These are phyloP conservation scores for Sarcoramphus papa DNA, from an alignment of 2,797 vertebrate genomes.

Conservation along the genomic window DNA sequence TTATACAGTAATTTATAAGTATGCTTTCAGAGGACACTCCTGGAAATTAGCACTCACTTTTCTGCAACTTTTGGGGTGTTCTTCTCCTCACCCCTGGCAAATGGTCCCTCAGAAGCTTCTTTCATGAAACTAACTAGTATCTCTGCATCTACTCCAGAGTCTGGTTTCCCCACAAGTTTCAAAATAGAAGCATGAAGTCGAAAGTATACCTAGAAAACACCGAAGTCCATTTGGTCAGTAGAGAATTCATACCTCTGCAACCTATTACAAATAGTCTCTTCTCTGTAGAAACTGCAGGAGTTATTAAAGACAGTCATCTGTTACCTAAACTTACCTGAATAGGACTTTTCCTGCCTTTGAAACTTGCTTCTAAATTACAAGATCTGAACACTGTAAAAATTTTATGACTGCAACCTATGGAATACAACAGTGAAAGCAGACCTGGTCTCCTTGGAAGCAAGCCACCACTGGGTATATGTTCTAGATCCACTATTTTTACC, in stretches of 20 bases:
- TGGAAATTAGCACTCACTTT: constrained; percentile 82
- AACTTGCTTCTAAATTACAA: neutral
- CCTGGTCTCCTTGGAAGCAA: neutral
- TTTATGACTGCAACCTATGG: neutral
- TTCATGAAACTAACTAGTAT: constrained; percentile 87
- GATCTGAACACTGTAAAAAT: neutral
- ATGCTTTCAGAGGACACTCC: neutral
- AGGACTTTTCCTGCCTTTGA: neutral
- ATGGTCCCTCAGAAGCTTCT: constrained; percentile 90
- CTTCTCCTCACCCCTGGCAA: constrained; percentile 96
- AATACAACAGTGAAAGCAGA: neutral
- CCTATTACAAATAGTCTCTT: neutral
- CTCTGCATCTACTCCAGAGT: constrained; percentile 83
- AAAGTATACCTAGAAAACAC: constrained; percentile 85
- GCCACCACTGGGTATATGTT: neutral
- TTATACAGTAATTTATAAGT: neutral
- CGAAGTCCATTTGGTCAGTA: neutral
- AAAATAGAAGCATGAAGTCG: constrained; percentile 92
- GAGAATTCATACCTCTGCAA: neutral
- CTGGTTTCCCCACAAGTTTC: constrained; percentile 84
- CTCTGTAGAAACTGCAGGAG: neutral
- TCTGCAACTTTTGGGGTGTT: constrained; percentile 86
- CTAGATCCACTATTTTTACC: neutral
- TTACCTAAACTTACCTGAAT: neutral
- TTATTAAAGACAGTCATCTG: neutral